Evolutionary conservation across 2,113 vertebrate genomes (phyloP).

Genomic region (Serilophus lunatus): DNA sequence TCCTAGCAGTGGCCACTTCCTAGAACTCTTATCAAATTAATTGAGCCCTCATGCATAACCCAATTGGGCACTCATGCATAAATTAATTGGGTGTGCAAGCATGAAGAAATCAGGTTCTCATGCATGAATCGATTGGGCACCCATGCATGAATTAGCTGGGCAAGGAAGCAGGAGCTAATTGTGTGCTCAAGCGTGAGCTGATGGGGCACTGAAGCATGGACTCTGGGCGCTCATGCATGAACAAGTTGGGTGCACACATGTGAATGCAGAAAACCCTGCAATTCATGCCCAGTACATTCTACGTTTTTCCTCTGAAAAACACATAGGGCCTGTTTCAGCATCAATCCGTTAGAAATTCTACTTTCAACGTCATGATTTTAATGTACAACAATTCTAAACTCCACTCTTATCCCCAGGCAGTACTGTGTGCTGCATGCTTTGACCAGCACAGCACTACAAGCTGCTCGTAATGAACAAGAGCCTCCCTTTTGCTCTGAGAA

Average conservation of each 20-base stretch:
- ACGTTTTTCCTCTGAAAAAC: background rate
- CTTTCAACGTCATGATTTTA: background rate
- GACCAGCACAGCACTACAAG: background rate
- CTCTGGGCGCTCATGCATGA: background rate
- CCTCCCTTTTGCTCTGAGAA: fast-evolving
- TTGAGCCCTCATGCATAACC: background rate
- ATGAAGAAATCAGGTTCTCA: background rate
- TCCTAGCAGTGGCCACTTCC: background rate
- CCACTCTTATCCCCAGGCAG: background rate
- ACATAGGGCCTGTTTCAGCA: background rate
- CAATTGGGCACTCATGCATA: background rate
- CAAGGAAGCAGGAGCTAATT: background rate
- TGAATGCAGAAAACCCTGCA: background rate
- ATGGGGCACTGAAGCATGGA: background rate
- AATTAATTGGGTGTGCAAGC: background rate
- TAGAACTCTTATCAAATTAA: background rate
- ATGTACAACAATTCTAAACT: background rate
- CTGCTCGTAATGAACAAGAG: background rate
- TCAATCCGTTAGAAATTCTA: background rate
- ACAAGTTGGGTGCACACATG: background rate
- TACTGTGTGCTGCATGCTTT: fast-evolving
- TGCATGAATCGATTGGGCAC: background rate
- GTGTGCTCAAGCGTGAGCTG: background rate
- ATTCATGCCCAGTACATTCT: background rate
- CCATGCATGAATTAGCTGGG: background rate